phyloP scores from a whole-genome alignment of 2,797 vertebrate species.

The Apogon hyalosoma region DNA sequence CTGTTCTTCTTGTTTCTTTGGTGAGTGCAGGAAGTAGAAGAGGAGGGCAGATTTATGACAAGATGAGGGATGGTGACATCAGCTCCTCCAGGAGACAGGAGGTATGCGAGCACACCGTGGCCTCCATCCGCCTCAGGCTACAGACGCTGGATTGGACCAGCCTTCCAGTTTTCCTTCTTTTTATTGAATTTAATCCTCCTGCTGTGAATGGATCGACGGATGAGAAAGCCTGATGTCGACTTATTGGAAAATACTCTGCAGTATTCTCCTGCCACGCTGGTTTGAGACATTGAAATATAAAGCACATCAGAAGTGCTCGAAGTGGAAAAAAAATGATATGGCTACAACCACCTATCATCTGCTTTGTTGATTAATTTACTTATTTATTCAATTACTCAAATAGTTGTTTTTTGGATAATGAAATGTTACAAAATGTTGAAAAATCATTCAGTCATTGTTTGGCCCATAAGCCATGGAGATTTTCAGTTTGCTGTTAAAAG shows the following conservation, averaged over 20 bases:
- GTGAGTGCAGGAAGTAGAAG: slow-evolving; percentile 19
- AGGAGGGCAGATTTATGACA: slow-evolving; percentile 62
- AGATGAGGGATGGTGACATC: slow-evolving; percentile 57
- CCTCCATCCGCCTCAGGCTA: slow-evolving; percentile 52
- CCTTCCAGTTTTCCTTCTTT: slow-evolving; percentile 20
- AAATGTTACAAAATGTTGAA: too few species aligned
- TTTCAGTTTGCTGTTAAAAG: too few species aligned
- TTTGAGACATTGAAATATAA: too few species aligned
- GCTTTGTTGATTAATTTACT: too few species aligned
- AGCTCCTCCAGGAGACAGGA: slow-evolving; percentile 53
- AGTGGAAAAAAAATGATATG: too few species aligned
- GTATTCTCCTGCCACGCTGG: slow-evolving; percentile 5
- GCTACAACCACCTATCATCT: too few species aligned
- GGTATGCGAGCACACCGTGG: slow-evolving; percentile 51
- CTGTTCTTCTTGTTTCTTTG: slow-evolving; percentile 29
- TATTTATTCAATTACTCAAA: too few species aligned
- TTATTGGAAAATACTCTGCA: slow-evolving; percentile 4
- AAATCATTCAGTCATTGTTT: too few species aligned
- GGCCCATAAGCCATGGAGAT: too few species aligned
- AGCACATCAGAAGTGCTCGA: too few species aligned
- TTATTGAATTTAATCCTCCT: slow-evolving; percentile 35
- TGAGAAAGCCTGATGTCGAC: slow-evolving; percentile 21
- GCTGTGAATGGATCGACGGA: slow-evolving; percentile 19
- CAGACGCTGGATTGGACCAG: slow-evolving; percentile 46
- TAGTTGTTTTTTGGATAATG: too few species aligned